These are phyloP conservation scores for Luscinia luscinia DNA, from an alignment of 2,797 vertebrate genomes.

Conservation along the genomic window DNA sequence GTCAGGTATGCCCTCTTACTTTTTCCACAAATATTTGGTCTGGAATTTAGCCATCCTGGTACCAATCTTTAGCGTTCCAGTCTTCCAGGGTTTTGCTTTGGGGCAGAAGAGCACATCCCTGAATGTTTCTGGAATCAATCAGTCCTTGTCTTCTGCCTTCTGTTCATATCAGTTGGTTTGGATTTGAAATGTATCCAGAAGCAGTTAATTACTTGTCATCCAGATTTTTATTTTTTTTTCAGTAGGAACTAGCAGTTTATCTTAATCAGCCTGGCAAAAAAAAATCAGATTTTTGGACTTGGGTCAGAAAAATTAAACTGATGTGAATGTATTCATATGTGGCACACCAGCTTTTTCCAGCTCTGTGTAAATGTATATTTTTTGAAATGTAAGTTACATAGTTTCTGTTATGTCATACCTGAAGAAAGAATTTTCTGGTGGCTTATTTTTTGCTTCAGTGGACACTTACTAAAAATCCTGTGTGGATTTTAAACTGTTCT, in stretches of 20 bases:
- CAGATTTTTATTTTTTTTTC: neutral
- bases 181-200: slow-evolving; percentile 12
- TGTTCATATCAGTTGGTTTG: neutral
- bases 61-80: neutral
- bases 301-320: neutral
- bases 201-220: neutral
- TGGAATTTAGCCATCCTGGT: neutral
- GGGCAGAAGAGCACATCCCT: neutral
- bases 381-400: neutral
- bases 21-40: neutral
- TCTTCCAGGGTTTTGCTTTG: neutral
- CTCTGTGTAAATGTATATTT: neutral
- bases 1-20: neutral
- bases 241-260: neutral
- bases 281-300: neutral
- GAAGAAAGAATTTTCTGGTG: neutral
- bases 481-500: slow-evolving; percentile 25
- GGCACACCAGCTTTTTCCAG: neutral
- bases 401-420: neutral
- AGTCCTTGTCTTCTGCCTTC: neutral
- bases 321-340: neutral
- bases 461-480: neutral
- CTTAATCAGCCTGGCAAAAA: neutral
- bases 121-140: neutral
- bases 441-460: neutral